Evolutionary conservation across 2,888 invertebrate genomes (phyloP), one percentile per base, ranked within the genome.

Genomic region (Norana najaformis): DNA sequence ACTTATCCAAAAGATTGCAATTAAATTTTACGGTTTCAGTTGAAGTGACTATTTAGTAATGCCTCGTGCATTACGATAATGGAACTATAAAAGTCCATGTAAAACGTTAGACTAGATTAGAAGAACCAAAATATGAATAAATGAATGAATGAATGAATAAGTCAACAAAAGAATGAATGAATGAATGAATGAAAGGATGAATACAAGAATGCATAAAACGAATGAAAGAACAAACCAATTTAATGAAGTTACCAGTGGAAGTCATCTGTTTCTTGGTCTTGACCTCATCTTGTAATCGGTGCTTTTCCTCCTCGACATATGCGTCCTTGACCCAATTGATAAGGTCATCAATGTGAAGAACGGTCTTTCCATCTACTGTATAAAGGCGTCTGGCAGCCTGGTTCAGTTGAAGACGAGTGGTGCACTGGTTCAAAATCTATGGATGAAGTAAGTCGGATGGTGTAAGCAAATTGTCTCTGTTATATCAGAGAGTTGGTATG

Each of bases 401-500:
- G 89, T 91, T 93, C 92, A 95, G 91, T 13, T 92, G 92, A 39
- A 95, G 93, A 82, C 94, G 92, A 83, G 92, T 89, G 30, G 94
- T 94, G 89, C 93, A 93, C 92, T 95, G 95, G 89, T 93, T 93
- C 90, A 95, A 91, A 69, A 95, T 93, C 95, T 95, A n/a, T 13
- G 8, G 53, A n/a, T 69, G 69, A 69, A 69, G 69, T 69, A 6
- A 69, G 6, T 69, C 69, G n/a, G 69, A n/a, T n/a, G n/a, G 16
- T n/a, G n/a, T n/a, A n/a, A n/a, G n/a, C n/a, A n/a, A n/a, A n/a
- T n/a, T n/a, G n/a, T n/a, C n/a, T n/a, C n/a, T n/a, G n/a, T n/a
- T n/a, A n/a, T n/a, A n/a, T 53, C 30, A 53, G 30, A 30, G 8
- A 69, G 69, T 69, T 23, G 23, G 11, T 47, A 47, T 47, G 14